Evolutionary conservation across 2,888 invertebrate genomes (phyloP).

Genomic region (Standfussiana lucernea): DNA sequence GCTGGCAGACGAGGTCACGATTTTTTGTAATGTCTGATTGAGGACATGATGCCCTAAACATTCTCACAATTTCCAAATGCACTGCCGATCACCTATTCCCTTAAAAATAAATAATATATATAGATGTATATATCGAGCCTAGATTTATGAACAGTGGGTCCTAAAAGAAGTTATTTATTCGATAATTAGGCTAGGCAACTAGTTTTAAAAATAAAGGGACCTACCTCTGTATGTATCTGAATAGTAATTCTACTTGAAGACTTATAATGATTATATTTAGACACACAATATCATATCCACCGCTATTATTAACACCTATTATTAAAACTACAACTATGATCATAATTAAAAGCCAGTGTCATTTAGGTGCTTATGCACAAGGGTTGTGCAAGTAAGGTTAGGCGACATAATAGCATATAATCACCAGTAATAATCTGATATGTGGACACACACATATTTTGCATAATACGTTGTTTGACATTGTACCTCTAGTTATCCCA

Average conservation of each 20-base stretch:
- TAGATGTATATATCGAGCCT: no score
- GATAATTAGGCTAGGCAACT: neutral
- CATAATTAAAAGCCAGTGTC: conserved; percentile 65
- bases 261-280: conserved; percentile 8
- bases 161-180: neutral
- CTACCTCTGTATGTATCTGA: neutral
- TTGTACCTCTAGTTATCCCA: conserved; percentile 50
- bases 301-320: conserved; percentile 35
- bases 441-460: conserved; percentile 69
- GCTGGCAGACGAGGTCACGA: conserved; percentile 8
- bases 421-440: conserved; percentile 62
- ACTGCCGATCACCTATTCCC: no score
- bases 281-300: conserved; percentile 30
- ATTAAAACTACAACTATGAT: conserved; percentile 46
- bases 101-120: no score
- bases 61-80: neutral
- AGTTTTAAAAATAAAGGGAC: neutral
- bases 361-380: conserved; percentile 60
- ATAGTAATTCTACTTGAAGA: neutral
- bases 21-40: conserved; percentile 4
- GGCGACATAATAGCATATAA: conserved; percentile 69
- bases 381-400: conserved; percentile 71
- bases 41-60: neutral
- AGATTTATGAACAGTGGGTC: no score
- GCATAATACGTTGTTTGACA: conserved; percentile 69